Evolutionary conservation across 1,140 invertebrate species (phyloP), one percentile per base, ranked within the genome.

Genomic region (Drosophila ohnishii): DNA sequence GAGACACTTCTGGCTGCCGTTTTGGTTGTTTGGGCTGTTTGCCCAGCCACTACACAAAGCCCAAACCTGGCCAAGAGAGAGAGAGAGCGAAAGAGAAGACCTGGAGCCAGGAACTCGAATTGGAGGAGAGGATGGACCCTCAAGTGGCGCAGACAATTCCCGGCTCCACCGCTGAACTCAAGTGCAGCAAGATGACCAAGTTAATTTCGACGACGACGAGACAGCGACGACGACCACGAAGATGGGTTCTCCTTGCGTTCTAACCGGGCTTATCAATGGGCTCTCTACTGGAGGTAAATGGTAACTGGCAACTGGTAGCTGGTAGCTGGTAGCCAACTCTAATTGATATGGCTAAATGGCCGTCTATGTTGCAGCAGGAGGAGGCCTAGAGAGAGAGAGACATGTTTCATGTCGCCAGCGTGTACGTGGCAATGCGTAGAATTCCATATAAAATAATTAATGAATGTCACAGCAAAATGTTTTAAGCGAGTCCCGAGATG

Each of bases 361-460:
- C 72, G 75, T 86, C 83, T 82, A 78, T 82, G 66, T 82, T 63
- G 80, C 80, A 79, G 37, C 48, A 40, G 73, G 35, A 63, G 44
- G 35, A 71, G 69, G 45, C 69, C 62, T 72, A 82, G 53, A 48
- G 40, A 42, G 40, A 42, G 45, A 47, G 48, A 87, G 84, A 88
- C 84, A 88, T 89, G 84, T 88, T 88, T 78, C 80, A 86, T 90
- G 89, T 90, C 89, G 88, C 89, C 89, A 89, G 72, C 80, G 64
- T 74, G 89, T 90, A 90, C 89, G 89, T 90, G 89, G 89, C 77
- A 84, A 90, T 90, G 85, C 82, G 76, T 85, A 90, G 82, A 87
- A 90, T 90, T 89, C 85, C 82, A 90, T 89, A 90, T 90, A 90
- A 90, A 90, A 90, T 90, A 90, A 90, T 90, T 90, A 90, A 90